Base-by-base conservation (phyloP, 37 sponge, comb jelly and placozoan species). In the Ianthella basta region DNA sequence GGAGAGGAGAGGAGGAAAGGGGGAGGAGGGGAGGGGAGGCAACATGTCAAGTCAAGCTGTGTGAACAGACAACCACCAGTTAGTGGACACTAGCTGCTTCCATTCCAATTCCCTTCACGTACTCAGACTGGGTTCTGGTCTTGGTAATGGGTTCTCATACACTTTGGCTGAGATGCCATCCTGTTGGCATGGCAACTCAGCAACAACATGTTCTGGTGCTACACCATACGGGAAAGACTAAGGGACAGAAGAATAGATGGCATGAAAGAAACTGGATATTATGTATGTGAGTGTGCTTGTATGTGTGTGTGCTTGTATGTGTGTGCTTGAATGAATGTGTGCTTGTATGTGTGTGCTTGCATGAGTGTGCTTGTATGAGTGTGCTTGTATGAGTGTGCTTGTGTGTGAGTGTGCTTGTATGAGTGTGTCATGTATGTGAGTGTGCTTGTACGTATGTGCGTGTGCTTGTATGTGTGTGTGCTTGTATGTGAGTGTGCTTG, bases 91-190 rank as follows among this genome's bases (percentile, higher is more conserved):
- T n/a, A n/a, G n/a, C n/a, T n/a, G n/a, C n/a, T n/a, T n/a, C n/a
- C n/a, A n/a, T n/a, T n/a, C n/a, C n/a, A n/a, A n/a, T n/a, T 44
- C 50, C 50, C 18, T 32, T 25, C 70, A 69, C 70, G 1, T 6
- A 69, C 70, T 69, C 1, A 69, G 70, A 29, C 70, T 69, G 27
- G 70, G 70, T 30, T 69, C 70, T 30, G 27, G 70, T 30, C 27
- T 35, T 34, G 34, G 18, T 69, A 18, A 35, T n/a, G 70, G 70
- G 70, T 35, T 34, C 34, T 69, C 70, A 18, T 34, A 35, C 19
- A 69, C 34, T 30, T 69, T 69, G 33, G 34, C 70, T 32, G 70
- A 27, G 70, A 69, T 35, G 34, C 34, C 70, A 69, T 32, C 35
- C 34, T 34, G 18, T 16, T 69, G 18, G 34, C 70, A 69, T 32